Base-by-base conservation (phyloP, 2,888 invertebrate genomes). In the Oscheius onirici region DNA sequence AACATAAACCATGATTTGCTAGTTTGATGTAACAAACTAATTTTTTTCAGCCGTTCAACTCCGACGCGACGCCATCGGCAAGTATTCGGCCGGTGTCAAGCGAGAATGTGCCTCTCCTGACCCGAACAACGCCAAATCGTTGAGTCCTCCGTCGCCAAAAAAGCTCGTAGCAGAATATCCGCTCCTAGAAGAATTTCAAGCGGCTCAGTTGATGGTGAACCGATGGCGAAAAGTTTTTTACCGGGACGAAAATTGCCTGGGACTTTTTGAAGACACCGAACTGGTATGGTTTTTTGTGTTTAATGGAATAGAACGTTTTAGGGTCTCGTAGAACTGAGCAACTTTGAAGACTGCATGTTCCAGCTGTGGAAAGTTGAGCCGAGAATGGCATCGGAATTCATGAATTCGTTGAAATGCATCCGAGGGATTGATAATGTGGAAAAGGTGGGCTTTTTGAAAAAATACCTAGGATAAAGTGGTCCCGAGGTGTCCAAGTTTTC, bases 341-440 rank as follows among this genome's bases (percentile, higher is more conserved):
- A 85, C 69, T 84, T 83, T 63, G 76, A 77, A 10, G 83, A 85
- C 51, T 83, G 84, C 60, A 85, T 85, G 82, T 85, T 71, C 71
- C 82, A 85, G 57, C 67, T 85, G 24, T 85, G 84, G 83, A 75
- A 79, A 34, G 74, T 85, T 28, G 85, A 85, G 55, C 85, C 84
- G 2, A 66, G 84, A 55, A 69, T 85, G 26, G 81, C 80, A 6
- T 80, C 83, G 13, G 83, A 82, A 55, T 85, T 79, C 57, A 80
- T 85, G 54, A 51, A 68, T 24, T 44, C 22, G 10, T 83, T 81
- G 60, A 17, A 49, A 3, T 73, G 54, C 43, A 61, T 81, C 2
- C 67, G 68, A 69, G 72, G 51, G 8, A 28, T 57, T 10, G 51
- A 51, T 46, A 63, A 49, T 20, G 15, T 63, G 26, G 51, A 63